phyloP scores from a whole-genome alignment of 2,113 vertebrate species.

The Odocoileus hemionus region DNA sequence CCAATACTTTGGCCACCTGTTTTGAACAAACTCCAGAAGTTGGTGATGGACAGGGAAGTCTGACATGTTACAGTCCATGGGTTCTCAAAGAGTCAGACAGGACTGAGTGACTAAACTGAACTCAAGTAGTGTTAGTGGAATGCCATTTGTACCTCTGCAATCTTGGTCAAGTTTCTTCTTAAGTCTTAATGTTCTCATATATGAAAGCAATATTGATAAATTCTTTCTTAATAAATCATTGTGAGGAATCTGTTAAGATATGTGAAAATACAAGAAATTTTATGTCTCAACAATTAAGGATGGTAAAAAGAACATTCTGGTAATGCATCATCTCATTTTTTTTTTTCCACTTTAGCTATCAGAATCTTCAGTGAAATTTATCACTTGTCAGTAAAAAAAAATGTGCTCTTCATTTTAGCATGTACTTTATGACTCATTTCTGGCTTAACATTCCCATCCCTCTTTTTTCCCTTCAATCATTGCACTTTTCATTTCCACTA shows the following conservation, averaged over 20 bases:
- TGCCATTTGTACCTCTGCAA: background rate
- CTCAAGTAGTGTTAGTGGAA: background rate
- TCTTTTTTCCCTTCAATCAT: background rate
- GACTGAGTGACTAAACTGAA: background rate
- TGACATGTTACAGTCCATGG: background rate
- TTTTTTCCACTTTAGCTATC: background rate
- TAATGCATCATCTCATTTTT: background rate
- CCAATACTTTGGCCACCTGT: background rate
- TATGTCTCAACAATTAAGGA: background rate
- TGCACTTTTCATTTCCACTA: background rate
- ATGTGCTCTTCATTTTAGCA: background rate
- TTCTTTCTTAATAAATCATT: background rate
- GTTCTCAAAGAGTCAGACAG: background rate
- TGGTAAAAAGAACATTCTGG: background rate
- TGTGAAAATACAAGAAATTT: background rate
- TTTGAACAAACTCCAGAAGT: background rate
- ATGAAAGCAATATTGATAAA: background rate
- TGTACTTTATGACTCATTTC: background rate
- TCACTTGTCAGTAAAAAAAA: background rate
- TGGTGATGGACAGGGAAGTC: background rate
- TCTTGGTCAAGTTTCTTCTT: background rate
- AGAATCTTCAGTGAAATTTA: slow-evolving; percentile 12
- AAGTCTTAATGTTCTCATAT: background rate
- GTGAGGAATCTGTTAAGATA: background rate
- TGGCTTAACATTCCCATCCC: background rate